A percentile compares a stretch with the other conserved stretches of the same genome.
Evolutionary conservation across 2,888 invertebrate genomes (phyloP).

Genomic region (Pterostichus niger): DNA sequence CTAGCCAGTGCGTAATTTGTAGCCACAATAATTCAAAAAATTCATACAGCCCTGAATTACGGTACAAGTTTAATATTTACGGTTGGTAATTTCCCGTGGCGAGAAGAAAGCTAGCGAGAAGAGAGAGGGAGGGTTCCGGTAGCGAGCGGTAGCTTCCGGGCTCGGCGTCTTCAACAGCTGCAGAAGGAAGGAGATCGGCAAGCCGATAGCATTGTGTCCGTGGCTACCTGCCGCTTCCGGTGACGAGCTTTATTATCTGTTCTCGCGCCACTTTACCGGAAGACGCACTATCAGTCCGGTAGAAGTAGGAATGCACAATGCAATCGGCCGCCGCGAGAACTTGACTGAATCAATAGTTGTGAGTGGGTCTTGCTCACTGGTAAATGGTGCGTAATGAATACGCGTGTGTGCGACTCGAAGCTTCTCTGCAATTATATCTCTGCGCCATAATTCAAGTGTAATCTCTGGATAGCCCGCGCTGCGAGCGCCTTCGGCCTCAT

Average conservation of each 20-base stretch:
- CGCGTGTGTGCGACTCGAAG: slow-evolving; percentile 43
- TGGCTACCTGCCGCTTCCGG: slow-evolving; percentile 64
- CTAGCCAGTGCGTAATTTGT: slow-evolving; percentile 73
- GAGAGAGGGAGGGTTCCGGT: slow-evolving; percentile 20
- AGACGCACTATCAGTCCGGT: too few species aligned
- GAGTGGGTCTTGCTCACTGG: background rate
- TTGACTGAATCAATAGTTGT: slow-evolving; percentile 34
- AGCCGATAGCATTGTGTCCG: slow-evolving; percentile 69
- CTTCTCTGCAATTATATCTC: slow-evolving; percentile 79
- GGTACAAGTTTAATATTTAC: slow-evolving; percentile 77
- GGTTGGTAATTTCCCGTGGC: slow-evolving; percentile 68
- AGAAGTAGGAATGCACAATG: slow-evolving; percentile 51
- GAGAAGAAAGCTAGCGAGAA: slow-evolving; percentile 33
- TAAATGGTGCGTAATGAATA: slow-evolving; percentile 64
- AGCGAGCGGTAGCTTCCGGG: slow-evolving; percentile 19
- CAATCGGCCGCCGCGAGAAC: too few species aligned
- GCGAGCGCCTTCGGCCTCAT: slow-evolving; percentile 74
- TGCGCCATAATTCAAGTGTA: slow-evolving; percentile 82
- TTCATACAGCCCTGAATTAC: slow-evolving; percentile 76
- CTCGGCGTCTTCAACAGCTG: slow-evolving; percentile 48
- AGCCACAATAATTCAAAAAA: slow-evolving; percentile 77
- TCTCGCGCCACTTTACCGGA: slow-evolving; percentile 71
- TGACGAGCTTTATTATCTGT: slow-evolving; percentile 74
- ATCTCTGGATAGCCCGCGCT: slow-evolving; percentile 78
- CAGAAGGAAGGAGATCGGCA: slow-evolving; percentile 68